Conservation (phyloP, 2,113 vertebrate genomes). For the Triplophysa tibetana region DNA sequence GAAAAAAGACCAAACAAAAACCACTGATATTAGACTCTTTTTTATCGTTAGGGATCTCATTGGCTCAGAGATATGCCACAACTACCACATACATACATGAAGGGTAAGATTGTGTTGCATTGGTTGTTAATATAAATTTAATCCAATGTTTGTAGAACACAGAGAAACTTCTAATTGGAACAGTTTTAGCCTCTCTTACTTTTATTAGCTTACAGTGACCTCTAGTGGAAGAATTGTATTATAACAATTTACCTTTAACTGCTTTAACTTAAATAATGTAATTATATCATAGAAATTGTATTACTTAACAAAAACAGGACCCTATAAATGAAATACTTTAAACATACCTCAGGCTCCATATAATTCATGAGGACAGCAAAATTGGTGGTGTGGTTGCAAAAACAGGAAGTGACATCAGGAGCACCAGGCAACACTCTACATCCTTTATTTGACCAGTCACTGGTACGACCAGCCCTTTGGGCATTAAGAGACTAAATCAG, state of each 20-base stretch:
- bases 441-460: slow-evolving; percentile 74
- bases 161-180: neutral
- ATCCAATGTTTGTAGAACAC: neutral
- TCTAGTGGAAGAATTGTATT: slow-evolving; percentile 57
- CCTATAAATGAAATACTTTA: neutral
- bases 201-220: slow-evolving; percentile 57
- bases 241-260: slow-evolving; percentile 21
- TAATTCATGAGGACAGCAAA: slow-evolving; percentile 81
- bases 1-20: slow-evolving; percentile 35
- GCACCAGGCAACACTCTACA: slow-evolving; percentile 65
- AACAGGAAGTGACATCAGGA: slow-evolving; percentile 67
- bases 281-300: too few relatives aligned
- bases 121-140: neutral
- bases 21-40: neutral
- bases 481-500: slow-evolving; percentile 32
- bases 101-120: neutral
- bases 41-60: neutral
- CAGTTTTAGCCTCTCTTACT: neutral
- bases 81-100: neutral
- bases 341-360: slow-evolving; percentile 67
- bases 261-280: too few relatives aligned
- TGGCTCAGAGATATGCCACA: neutral
- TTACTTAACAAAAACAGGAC: too few relatives aligned
- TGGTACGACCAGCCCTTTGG: slow-evolving; percentile 58
- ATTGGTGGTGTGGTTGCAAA: slow-evolving; percentile 81